Percentiles rank a stretch among this genome's conserved stretches.
Conservation (phyloP, 92 coral and sea anemone species). For the Heteractis magnifica region DNA sequence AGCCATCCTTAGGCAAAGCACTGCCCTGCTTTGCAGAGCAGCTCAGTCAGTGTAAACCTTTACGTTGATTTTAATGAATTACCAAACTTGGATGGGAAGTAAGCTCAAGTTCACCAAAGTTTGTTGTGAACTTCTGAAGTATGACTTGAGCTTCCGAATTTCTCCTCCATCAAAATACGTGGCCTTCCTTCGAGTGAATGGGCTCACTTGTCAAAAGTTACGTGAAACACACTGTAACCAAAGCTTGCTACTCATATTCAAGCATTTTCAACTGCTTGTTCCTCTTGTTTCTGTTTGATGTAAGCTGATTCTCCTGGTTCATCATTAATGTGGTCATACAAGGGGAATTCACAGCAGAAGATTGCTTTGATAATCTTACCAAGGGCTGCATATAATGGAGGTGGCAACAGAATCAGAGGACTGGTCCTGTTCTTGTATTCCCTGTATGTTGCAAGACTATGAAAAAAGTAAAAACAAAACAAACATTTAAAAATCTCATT, state of each 20-base stretch:
- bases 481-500: neutral
- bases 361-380: conserved; percentile 22
- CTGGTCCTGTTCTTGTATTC: conserved; percentile 34
- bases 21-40: too few relatives aligned
- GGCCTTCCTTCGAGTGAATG: too few relatives aligned
- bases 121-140: too few relatives aligned
- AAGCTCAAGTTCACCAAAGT: too few relatives aligned
- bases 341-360: conserved; percentile 45
- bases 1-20: too few relatives aligned
- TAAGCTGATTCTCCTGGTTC: conserved; percentile 42
- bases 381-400: conserved; percentile 37
- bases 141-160: too few relatives aligned
- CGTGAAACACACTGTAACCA: neutral
- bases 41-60: too few relatives aligned
- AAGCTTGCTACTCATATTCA: neutral
- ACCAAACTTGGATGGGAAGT: too few relatives aligned
- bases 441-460: conserved; percentile 20
- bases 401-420: conserved; percentile 36
- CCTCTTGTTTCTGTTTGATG: conserved; percentile 25
- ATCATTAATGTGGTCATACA: conserved; percentile 31
- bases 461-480: neutral
- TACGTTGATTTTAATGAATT: too few relatives aligned
- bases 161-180: too few relatives aligned
- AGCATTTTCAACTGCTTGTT: conserved; percentile 6
- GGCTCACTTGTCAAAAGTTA: too few relatives aligned